Base-by-base conservation (phyloP, 2,797 vertebrate genomes). In the Chanos chanos region DNA sequence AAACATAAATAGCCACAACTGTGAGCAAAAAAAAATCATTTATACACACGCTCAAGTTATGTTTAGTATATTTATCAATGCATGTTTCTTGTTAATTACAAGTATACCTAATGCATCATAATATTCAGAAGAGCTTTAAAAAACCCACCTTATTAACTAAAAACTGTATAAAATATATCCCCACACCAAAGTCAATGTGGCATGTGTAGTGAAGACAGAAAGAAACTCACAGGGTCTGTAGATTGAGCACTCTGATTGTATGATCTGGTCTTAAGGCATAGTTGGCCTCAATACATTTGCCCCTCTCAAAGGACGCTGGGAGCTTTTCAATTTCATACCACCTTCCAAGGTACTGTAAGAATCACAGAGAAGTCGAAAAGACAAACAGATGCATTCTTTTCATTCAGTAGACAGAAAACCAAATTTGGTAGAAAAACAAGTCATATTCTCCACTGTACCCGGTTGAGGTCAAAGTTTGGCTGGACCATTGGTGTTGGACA, bases 311-410 rank as follows among this genome's bases (percentile, higher is more conserved):
- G 44, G 61, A 76, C 3, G 83, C 79, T 0, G 92, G 91, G 7
- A 94, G 89, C 73, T 91, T 94, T 80, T 90, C 89, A 24, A 96
- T 94, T 83, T 95, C 93, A 0, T 94, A 96, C 94, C 94, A 96
- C 40, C 68, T 86, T 41, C 94, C 94, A 51, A 71, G 31, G 9
- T 63, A 73, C 71, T 76, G 55, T 5, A 21, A 21, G 5, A 48
- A 53, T 12, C n/a, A 54, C 3, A 7, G 8, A 36, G 22, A 30
- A 13, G 3, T 1, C 16, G 1, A 49, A 5, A 56, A 2, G 1
- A 31, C 24, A 28, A 18, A 6, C 7, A 27, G 12, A 19, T 34
- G 18, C 12, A 37, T 3, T 25, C 27, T 7, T 39, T 18, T 27
- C 1, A 12, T 4, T 15, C 36, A 22, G 31, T 4, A 4, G 7